Conservation (phyloP, 2,888 invertebrate genomes). For the Meandrusa payeni region DNA sequence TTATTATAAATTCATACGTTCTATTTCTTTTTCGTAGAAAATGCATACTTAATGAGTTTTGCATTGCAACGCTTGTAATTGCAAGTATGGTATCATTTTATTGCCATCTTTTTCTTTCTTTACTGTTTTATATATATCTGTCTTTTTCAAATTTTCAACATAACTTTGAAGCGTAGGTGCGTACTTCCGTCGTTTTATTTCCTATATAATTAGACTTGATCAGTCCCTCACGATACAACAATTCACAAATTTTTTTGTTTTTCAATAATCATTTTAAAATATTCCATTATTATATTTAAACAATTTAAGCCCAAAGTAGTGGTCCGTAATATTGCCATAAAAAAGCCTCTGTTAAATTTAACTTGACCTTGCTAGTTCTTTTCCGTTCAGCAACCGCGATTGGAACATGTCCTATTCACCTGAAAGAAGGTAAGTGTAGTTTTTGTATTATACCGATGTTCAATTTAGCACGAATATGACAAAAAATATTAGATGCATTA, state of each 20-base stretch:
- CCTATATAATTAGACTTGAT: slow-evolving; percentile 50
- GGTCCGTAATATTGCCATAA: slow-evolving; percentile 31
- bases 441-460: slow-evolving; percentile 45
- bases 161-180: slow-evolving; percentile 37
- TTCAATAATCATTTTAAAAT: slow-evolving; percentile 48
- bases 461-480: slow-evolving; percentile 40
- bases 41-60: too few relatives aligned
- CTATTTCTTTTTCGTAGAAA: too few relatives aligned
- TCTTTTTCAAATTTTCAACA: slow-evolving; percentile 10
- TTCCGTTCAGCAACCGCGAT: slow-evolving; percentile 89
- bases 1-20: too few relatives aligned
- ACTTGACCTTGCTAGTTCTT: slow-evolving; percentile 82
- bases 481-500: slow-evolving; percentile 29
- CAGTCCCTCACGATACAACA: slow-evolving; percentile 39
- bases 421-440: slow-evolving; percentile 88
- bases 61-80: neutral
- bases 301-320: slow-evolving; percentile 28
- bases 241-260: slow-evolving; percentile 34
- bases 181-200: slow-evolving; percentile 65
- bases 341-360: slow-evolving; percentile 72
- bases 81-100: slow-evolving; percentile 9
- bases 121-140: slow-evolving; percentile 2
- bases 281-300: slow-evolving; percentile 39
- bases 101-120: slow-evolving; percentile 3
- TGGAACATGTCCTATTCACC: slow-evolving; percentile 91